These are phyloP conservation scores for Dysdera silvatica DNA, from an alignment of 1,140 invertebrate genomes.

Conservation along the genomic window DNA sequence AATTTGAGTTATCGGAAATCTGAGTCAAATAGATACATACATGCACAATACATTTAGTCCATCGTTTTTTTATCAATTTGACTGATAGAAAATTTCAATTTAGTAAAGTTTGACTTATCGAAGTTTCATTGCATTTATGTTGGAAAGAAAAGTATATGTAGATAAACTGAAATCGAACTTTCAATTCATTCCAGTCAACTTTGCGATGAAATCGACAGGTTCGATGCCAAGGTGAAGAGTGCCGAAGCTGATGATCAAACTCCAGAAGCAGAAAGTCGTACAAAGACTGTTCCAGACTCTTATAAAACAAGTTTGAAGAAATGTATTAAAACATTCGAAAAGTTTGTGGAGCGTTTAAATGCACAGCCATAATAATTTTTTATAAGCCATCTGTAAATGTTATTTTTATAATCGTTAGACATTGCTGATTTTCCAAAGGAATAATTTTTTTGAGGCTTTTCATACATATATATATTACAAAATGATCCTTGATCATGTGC, in stretches of 20 bases:
- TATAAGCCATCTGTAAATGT: no score
- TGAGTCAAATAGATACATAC: not conserved
- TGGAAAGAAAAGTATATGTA: not conserved
- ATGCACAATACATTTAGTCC: not conserved
- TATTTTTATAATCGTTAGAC: no score
- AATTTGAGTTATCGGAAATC: not conserved
- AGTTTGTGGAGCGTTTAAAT: slow-evolving; percentile 14
- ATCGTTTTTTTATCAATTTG: not conserved
- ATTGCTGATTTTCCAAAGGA: no score
- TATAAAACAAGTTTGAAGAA: slow-evolving; percentile 18
- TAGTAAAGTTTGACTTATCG: no score
- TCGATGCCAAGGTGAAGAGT: slow-evolving; percentile 9
- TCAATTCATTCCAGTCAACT: slow-evolving; percentile 16
- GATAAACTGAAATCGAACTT: no score
- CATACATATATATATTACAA: no score
- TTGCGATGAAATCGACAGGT: slow-evolving; percentile 21
- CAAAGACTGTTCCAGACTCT: slow-evolving; percentile 15
- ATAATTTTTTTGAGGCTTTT: no score
- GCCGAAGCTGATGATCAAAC: not conserved
- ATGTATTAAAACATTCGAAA: slow-evolving; percentile 15
- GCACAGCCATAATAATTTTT: no score
- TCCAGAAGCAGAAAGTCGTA: not conserved
- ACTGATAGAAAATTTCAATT: not conserved
- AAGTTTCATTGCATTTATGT: not conserved
- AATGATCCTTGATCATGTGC: no score